These are phyloP conservation scores for Struthio camelus DNA, from an alignment of 2,113 vertebrate species.

Conservation along the genomic window DNA sequence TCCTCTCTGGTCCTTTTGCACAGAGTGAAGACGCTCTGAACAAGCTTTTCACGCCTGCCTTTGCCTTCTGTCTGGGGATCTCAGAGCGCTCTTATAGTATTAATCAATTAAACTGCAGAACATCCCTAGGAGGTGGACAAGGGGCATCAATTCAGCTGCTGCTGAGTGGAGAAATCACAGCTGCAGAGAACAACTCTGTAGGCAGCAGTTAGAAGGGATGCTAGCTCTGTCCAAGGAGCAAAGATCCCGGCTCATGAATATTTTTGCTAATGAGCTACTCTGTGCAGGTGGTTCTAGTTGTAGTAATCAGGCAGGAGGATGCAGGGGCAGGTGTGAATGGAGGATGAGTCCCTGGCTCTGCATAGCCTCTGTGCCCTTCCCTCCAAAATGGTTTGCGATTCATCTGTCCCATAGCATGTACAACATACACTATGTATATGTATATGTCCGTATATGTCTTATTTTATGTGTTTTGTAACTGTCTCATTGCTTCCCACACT, in stretches of 20 bases:
- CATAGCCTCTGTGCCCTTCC: accelerated
- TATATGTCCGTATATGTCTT: no score
- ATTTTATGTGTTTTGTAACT: not conserved
- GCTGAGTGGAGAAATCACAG: no score
- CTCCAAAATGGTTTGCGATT: not conserved
- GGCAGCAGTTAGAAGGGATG: not conserved
- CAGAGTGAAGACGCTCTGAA: not conserved
- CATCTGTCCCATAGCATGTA: not conserved
- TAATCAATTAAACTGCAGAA: not conserved
- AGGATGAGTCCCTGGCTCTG: not conserved
- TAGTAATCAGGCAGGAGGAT: not conserved
- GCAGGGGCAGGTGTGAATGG: accelerated
- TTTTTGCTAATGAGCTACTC: accelerated
- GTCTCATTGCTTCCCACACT: not conserved
- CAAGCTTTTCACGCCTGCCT: not conserved
- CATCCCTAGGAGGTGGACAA: not conserved
- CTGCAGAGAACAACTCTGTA: not conserved
- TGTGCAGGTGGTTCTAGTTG: accelerated
- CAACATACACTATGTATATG: no score
- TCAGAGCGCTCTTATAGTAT: not conserved
- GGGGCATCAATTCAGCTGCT: not conserved
- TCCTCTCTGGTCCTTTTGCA: not conserved
- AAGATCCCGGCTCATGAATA: accelerated
- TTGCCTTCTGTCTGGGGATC: not conserved
- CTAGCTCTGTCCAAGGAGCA: not conserved